Percentiles rank a stretch among this genome's conserved stretches.
These are phyloP conservation scores for Phaethon lepturus DNA, from an alignment of 2,113 vertebrate genomes.

Conservation along the genomic window DNA sequence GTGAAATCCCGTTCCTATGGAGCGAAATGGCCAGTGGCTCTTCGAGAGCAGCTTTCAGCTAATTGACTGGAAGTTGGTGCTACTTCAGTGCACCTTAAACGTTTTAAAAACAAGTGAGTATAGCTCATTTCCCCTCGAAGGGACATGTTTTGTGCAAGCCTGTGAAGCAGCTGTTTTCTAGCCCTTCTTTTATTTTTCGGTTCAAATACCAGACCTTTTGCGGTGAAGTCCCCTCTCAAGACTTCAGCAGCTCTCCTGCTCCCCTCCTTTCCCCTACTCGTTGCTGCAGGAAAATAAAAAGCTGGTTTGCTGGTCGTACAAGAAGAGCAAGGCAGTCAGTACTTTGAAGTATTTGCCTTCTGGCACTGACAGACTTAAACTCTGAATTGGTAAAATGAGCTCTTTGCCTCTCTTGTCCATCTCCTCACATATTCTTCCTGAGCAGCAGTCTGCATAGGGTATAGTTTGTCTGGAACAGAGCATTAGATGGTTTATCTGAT, in stretches of 20 bases:
- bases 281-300: neutral
- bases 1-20: neutral
- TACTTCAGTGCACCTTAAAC: neutral
- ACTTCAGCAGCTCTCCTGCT: neutral
- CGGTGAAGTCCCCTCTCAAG: neutral
- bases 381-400: neutral
- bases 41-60: neutral
- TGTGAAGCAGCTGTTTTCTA: neutral
- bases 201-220: neutral
- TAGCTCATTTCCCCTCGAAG: rapidly evolving
- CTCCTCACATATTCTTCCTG: neutral
- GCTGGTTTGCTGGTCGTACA: neutral
- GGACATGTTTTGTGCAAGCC: rapidly evolving
- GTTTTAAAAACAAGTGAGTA: neutral
- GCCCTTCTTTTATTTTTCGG: neutral
- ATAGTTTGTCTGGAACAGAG: neutral
- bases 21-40: neutral
- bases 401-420: neutral
- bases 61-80: neutral
- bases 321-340: neutral
- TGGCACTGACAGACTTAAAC: neutral
- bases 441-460: neutral
- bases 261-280: neutral
- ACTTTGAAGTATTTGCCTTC: neutral
- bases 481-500: neutral